Conservation (phyloP, 30 jellyfish, hydroid and myxozoan species). For the Aurelia aurita region DNA sequence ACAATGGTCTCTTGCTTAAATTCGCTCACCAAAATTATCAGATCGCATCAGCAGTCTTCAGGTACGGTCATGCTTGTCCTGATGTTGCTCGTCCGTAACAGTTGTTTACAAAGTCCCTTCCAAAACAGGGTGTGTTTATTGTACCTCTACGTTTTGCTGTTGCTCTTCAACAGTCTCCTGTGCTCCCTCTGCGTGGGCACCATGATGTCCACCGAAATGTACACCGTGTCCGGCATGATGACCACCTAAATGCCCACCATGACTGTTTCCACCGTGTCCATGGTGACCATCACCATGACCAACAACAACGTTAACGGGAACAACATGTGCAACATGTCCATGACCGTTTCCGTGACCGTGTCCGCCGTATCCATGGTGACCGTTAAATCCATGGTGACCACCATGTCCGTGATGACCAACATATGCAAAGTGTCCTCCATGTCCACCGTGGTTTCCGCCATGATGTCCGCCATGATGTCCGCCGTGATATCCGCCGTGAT, state of each 20-base stretch:
- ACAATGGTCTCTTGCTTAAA: too few relatives aligned
- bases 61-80: too few relatives aligned
- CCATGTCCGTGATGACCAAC: conserved; percentile 11
- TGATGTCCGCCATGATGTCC: conserved; percentile 19
- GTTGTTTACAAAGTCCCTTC: too few relatives aligned
- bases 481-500: conserved; percentile 14
- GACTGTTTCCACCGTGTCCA: conserved; percentile 7
- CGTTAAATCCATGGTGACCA: conserved; percentile 49
- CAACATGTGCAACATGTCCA: conserved; percentile 6
- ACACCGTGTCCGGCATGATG: conserved; percentile 55
- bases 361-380: conserved; percentile 39
- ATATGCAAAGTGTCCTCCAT: conserved; percentile 7
- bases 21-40: too few relatives aligned
- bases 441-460: conserved; percentile 1
- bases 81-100: too few relatives aligned
- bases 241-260: conserved; percentile 45
- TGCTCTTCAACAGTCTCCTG: not conserved
- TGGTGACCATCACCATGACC: not conserved
- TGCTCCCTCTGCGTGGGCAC: conserved; percentile 30
- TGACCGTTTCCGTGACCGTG: conserved; percentile 30
- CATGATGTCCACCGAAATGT: conserved; percentile 39
- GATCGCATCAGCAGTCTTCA: too few relatives aligned
- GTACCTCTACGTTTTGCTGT: too few relatives aligned
- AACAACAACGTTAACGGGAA: not conserved
- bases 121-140: too few relatives aligned